phyloP scores from a whole-genome alignment of 1,140 invertebrate genomes.

The Sipha flava region DNA sequence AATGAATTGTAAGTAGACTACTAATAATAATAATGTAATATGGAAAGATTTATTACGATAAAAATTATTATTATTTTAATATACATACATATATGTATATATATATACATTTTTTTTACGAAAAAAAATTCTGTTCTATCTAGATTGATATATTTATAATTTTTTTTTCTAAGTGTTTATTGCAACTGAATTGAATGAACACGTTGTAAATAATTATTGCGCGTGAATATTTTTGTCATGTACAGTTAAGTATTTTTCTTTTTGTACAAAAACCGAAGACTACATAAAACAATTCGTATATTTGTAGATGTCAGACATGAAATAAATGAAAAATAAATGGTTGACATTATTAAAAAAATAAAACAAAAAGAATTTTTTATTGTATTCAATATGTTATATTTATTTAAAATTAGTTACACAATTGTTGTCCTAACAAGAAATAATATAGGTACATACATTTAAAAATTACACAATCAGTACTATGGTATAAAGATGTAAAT shows the following conservation, averaged over 20 bases:
- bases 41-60: neutral
- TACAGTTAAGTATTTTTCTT: slow-evolving; percentile 20
- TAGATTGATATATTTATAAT: slow-evolving; percentile 25
- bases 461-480: too few relatives aligned
- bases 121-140: slow-evolving; percentile 11
- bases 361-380: neutral
- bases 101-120: neutral
- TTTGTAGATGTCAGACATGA: slow-evolving; percentile 32
- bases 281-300: slow-evolving; percentile 30
- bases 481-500: too few relatives aligned
- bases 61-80: neutral
- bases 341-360: slow-evolving; percentile 21
- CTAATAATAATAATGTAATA: neutral
- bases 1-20: slow-evolving; percentile 31
- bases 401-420: neutral
- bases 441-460: too few relatives aligned
- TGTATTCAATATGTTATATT: neutral
- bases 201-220: slow-evolving; percentile 12
- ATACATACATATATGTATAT: neutral
- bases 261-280: slow-evolving; percentile 28
- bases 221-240: slow-evolving; percentile 28
- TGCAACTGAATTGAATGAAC: neutral
- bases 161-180: slow-evolving; percentile 14
- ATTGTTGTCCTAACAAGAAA: too few relatives aligned
- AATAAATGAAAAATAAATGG: slow-evolving; percentile 22